phyloP scores from a whole-genome alignment of 2,113 vertebrate species.

The Piaya cayana region DNA sequence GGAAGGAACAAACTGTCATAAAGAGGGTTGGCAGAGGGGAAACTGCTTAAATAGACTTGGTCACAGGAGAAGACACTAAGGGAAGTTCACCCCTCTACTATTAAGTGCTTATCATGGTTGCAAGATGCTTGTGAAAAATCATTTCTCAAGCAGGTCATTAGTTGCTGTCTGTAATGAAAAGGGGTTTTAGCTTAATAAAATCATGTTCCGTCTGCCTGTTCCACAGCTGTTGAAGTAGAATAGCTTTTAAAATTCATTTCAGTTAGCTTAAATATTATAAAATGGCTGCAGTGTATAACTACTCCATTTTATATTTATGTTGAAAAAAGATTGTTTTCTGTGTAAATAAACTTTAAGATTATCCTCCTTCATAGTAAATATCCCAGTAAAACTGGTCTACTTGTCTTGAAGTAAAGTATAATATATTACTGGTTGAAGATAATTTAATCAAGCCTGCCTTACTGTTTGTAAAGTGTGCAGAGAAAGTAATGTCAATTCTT shows the following conservation, averaged over 20 bases:
- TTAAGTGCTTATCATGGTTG: neutral
- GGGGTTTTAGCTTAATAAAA: neutral
- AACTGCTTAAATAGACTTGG: neutral
- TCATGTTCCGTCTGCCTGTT: neutral
- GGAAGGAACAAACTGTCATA: neutral
- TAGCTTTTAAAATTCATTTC: constrained; percentile 36
- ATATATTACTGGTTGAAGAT: constrained; percentile 64
- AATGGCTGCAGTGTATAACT: constrained; percentile 51
- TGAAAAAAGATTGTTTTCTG: constrained; percentile 25
- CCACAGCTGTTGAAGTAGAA: constrained; percentile 24
- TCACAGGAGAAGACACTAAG: neutral
- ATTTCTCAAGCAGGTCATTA: neutral
- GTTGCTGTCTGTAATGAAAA: neutral
- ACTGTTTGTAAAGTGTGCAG: constrained; percentile 13
- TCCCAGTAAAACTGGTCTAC: constrained; percentile 70
- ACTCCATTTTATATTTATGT: constrained; percentile 54
- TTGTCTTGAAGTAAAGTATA: constrained; percentile 63
- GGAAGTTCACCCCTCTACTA: neutral
- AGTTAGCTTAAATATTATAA: constrained; percentile 45
- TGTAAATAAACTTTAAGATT: constrained; percentile 58
- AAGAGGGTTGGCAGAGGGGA: neutral
- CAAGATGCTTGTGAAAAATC: neutral
- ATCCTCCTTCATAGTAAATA: constrained; percentile 41
- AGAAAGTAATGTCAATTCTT: constrained; percentile 16
- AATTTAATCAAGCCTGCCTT: constrained; percentile 43